Percentiles rank a stretch among this genome's conserved stretches.
Evolutionary conservation across 2,797 vertebrate genomes (phyloP).

Genomic region (Sebastes hubbsi): DNA sequence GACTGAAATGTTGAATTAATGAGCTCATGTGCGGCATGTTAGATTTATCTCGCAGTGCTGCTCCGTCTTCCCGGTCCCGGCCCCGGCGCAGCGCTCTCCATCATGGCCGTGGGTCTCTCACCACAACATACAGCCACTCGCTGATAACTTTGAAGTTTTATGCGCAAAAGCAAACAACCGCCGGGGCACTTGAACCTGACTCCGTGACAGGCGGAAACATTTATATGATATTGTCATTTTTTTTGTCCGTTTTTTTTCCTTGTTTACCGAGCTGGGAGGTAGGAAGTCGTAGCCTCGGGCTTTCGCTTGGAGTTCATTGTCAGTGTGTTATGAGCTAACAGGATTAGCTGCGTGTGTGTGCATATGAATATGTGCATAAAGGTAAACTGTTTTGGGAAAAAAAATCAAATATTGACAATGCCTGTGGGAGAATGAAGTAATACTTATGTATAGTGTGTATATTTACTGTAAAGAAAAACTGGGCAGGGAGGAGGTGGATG

Average conservation of each 20-base stretch:
- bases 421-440: conserved; percentile 53
- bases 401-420: conserved; percentile 44
- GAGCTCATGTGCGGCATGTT: conserved; percentile 90
- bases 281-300: conserved; percentile 53
- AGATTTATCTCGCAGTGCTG: conserved; percentile 90
- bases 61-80: conserved; percentile 68
- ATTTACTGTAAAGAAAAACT: conserved; percentile 54
- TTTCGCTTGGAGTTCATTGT: conserved; percentile 60
- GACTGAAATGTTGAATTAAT: conserved; percentile 91
- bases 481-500: conserved; percentile 29
- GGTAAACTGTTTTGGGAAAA: conserved; percentile 38
- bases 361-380: conserved; percentile 4
- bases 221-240: conserved; percentile 82
- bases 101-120: conserved; percentile 69
- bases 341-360: conserved; percentile 61
- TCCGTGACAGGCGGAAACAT: conserved; percentile 88
- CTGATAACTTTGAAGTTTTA: conserved; percentile 87
- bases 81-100: conserved; percentile 80
- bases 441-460: conserved; percentile 31
- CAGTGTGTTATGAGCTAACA: conserved; percentile 49
- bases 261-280: conserved; percentile 76
- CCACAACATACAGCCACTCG: conserved; percentile 81
- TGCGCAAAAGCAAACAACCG: conserved; percentile 87
- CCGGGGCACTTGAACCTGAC: conserved; percentile 86
- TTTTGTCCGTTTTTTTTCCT: conserved; percentile 65